Percentiles rank a stretch among this genome's conserved stretches.
Conservation (phyloP, 2,888 invertebrate species). For the Busseola fusca region DNA sequence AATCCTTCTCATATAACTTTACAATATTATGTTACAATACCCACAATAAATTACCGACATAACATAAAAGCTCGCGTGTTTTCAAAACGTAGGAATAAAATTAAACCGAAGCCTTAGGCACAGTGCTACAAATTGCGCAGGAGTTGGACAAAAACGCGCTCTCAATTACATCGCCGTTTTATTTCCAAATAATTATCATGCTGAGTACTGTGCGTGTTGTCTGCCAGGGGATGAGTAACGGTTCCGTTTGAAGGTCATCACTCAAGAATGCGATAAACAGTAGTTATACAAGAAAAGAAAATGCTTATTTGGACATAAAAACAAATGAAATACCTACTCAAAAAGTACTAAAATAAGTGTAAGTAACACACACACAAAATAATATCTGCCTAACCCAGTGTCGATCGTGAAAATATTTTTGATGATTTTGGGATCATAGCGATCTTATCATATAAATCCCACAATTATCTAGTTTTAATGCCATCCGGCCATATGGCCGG, state of each 20-base stretch:
- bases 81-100: constrained; percentile 46
- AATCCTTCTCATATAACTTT: constrained; percentile 4
- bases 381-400: neutral
- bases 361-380: neutral
- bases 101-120: constrained; percentile 36
- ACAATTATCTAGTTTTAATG: neutral
- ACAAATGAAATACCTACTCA: neutral
- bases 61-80: constrained; percentile 49
- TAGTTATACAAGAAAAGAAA: neutral
- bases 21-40: neutral
- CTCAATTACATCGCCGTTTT: constrained; percentile 39
- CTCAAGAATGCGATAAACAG: constrained; percentile 17
- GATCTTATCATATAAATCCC: neutral
- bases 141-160: constrained; percentile 42
- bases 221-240: constrained; percentile 24
- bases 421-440: neutral
- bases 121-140: constrained; percentile 48
- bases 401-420: neutral
- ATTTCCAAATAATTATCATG: constrained; percentile 49
- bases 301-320: neutral
- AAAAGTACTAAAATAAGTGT: neutral
- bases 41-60: constrained; percentile 10
- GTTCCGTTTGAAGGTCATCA: constrained; percentile 21
- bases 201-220: constrained; percentile 26
- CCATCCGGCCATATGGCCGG: neutral